phyloP scores from a whole-genome alignment of 1,140 invertebrate genomes.

The Stegodyphus dumicola region DNA sequence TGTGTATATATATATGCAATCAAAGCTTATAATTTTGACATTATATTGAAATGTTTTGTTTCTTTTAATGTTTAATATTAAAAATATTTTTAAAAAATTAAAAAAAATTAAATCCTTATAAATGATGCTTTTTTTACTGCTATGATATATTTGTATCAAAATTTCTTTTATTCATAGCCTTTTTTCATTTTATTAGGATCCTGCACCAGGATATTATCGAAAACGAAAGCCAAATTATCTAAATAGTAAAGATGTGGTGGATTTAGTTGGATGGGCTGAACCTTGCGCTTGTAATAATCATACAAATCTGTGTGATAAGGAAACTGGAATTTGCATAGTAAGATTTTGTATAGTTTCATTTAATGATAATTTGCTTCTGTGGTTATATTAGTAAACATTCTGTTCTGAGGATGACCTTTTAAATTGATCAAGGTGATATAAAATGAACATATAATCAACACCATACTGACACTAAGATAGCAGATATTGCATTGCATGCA shows the following conservation, averaged over 20 bases:
- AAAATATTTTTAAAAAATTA: background rate
- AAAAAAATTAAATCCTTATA: background rate
- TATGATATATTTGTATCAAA: background rate
- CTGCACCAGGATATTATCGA: constrained; percentile 87
- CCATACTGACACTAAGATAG: too few relatives aligned
- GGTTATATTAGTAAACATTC: too few relatives aligned
- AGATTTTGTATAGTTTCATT: constrained; percentile 58
- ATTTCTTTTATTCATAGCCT: background rate
- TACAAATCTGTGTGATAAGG: constrained; percentile 81
- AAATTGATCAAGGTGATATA: too few relatives aligned
- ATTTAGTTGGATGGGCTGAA: constrained; percentile 82
- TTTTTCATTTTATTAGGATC: constrained; percentile 70
- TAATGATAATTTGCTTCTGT: background rate
- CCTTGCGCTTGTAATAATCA: constrained; percentile 86
- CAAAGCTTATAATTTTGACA: too few relatives aligned
- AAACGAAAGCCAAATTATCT: constrained; percentile 73
- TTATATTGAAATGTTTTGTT: too few relatives aligned
- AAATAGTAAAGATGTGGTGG: constrained; percentile 74
- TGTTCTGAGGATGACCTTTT: too few relatives aligned
- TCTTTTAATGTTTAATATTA: background rate
- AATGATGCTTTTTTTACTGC: background rate
- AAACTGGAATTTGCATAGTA: constrained; percentile 89
- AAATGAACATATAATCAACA: too few relatives aligned
- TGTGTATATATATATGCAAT: too few relatives aligned
- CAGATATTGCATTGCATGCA: too few relatives aligned